Percentiles rank a stretch among this genome's conserved stretches.
phyloP scores from a whole-genome alignment of 2,113 vertebrate genomes.

The Pycnonotus jocosus region DNA sequence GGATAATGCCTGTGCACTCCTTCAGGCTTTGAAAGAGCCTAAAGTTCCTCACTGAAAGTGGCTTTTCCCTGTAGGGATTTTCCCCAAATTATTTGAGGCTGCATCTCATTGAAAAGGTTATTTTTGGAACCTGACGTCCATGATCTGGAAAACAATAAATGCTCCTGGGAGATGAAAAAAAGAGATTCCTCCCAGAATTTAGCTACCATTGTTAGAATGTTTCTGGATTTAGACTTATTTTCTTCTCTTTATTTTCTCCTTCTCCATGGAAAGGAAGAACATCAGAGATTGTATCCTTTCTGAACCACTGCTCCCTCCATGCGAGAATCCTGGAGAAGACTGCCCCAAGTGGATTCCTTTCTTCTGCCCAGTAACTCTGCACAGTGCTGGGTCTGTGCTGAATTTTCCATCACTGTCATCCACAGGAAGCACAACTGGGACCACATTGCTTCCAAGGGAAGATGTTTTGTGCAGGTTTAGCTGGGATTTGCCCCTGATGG shows the following conservation, averaged over 20 bases:
- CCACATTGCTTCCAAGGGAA: not conserved
- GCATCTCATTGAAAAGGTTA: not conserved
- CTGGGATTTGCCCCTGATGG: not conserved
- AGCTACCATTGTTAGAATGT: not conserved
- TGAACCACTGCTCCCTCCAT: not conserved
- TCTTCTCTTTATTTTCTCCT: not conserved
- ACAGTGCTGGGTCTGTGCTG: not conserved
- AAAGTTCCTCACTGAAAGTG: not conserved
- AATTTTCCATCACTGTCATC: not conserved
- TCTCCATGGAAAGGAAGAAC: constrained; percentile 25
- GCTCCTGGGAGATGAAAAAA: not conserved
- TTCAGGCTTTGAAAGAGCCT: not conserved
- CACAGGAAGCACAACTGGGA: not conserved
- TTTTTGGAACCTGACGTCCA: not conserved
- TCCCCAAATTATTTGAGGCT: not conserved
- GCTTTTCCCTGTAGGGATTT: not conserved
- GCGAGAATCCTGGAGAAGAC: not conserved
- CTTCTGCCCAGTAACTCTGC: not conserved
- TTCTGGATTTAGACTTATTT: not conserved
- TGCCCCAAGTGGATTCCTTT: not conserved
- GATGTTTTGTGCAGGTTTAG: not conserved
- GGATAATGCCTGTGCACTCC: not conserved
- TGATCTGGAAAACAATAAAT: not conserved
- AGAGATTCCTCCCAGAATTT: not conserved
- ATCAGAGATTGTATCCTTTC: constrained; percentile 65